These are phyloP conservation scores for Girardia tigrina DNA, from an alignment of 2,888 invertebrate species.

Conservation along the genomic window DNA sequence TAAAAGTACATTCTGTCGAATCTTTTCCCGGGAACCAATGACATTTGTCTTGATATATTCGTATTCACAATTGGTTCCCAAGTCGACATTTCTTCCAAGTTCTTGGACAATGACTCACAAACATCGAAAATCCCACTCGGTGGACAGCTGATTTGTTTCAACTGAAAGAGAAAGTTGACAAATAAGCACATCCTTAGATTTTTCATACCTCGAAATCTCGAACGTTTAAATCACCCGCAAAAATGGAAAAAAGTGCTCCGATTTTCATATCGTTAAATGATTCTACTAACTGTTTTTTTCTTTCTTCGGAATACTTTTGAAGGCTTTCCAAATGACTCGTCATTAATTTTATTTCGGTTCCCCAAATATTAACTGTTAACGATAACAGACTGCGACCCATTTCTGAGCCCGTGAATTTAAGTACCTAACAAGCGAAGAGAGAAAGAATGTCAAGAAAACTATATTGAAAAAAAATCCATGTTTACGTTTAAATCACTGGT, in stretches of 20 bases:
- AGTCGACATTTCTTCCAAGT: not conserved
- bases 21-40: not conserved
- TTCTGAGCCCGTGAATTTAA: not conserved
- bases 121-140: not conserved
- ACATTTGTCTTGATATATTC: not conserved
- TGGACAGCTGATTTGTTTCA: not conserved
- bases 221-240: not conserved
- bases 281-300: not conserved
- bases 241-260: not conserved
- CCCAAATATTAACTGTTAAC: not conserved
- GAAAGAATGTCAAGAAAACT: not conserved
- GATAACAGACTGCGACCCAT: slow-evolving; percentile 8
- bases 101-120: not conserved
- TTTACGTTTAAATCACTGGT: not conserved
- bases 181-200: no score
- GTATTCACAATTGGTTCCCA: not conserved
- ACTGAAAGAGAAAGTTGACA: not conserved
- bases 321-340: slow-evolving; percentile 10
- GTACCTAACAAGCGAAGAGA: not conserved
- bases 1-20: slow-evolving; percentile 5
- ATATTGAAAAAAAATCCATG: not conserved
- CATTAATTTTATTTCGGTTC: not conserved
- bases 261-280: not conserved
- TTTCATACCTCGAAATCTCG: slow-evolving; percentile 13
- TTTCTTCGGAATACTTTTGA: slow-evolving; percentile 10